Conservation (phyloP, 2,888 invertebrate genomes). For the Esperia sulphurella region DNA sequence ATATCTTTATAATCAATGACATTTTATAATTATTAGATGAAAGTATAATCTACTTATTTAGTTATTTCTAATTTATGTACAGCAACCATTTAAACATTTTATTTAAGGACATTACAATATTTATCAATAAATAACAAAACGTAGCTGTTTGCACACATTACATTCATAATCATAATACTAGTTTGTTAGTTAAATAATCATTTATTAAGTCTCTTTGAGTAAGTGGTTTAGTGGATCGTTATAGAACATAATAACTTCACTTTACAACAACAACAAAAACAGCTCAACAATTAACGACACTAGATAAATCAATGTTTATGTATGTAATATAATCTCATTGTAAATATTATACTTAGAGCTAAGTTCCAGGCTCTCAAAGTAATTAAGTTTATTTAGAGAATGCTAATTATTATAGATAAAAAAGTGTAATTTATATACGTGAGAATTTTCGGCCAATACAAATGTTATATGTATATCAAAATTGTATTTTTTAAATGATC, state of each 20-base stretch:
- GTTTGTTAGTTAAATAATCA: conserved; percentile 16
- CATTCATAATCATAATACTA: conserved; percentile 22
- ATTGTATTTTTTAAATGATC: conserved; percentile 78
- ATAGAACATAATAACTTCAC: neutral
- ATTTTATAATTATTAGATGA: too few species aligned
- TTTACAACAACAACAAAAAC: conserved; percentile 23
- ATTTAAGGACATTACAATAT: conserved; percentile 20
- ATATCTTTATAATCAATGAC: too few species aligned
- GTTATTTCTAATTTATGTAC: conserved; percentile 51
- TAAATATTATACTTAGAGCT: conserved; percentile 63
- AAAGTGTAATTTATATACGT: conserved; percentile 60
- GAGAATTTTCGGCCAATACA: conserved; percentile 72
- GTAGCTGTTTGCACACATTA: conserved; percentile 20
- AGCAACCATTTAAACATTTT: conserved; percentile 46
- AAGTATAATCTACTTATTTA: conserved; percentile 65
- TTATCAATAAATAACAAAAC: conserved; percentile 36
- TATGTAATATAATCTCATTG: conserved; percentile 68
- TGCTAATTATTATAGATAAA: conserved; percentile 48
- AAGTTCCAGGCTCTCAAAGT: conserved; percentile 79
- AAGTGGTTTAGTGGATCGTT: conserved; percentile 31
- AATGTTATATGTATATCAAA: conserved; percentile 73
- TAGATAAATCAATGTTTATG: conserved; percentile 73
- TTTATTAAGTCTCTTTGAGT: conserved; percentile 26
- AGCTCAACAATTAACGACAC: conserved; percentile 75
- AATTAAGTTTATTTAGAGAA: conserved; percentile 71